A percentile compares a stretch with the other conserved stretches of the same genome.
phyloP scores from a whole-genome alignment of 1,140 invertebrate species.

The Atopsyche davidsoni region DNA sequence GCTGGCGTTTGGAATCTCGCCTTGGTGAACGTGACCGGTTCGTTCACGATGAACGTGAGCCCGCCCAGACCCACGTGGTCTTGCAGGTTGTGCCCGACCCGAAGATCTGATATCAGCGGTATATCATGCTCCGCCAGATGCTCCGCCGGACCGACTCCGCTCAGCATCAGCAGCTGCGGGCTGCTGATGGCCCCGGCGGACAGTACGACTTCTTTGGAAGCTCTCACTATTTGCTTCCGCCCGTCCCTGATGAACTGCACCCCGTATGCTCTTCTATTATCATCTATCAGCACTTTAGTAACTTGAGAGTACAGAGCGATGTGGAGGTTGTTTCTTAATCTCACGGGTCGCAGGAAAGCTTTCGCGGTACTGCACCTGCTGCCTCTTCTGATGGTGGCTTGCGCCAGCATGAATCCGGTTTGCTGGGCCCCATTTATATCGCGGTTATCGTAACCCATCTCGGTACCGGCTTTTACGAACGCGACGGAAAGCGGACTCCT shows the following conservation, averaged over 20 bases:
- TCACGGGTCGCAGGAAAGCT: constrained; percentile 77
- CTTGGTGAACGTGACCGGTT: constrained; percentile 72
- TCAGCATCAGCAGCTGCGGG: constrained; percentile 83
- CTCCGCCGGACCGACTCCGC: constrained; percentile 76
- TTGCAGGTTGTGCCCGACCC: constrained; percentile 78
- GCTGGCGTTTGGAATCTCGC: constrained; percentile 68
- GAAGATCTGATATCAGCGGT: constrained; percentile 64
- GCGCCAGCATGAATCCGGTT: constrained; percentile 79
- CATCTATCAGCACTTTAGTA: constrained; percentile 63
- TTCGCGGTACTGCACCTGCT: constrained; percentile 83
- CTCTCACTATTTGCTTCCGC: constrained; percentile 56
- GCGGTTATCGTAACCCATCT: constrained; percentile 72
- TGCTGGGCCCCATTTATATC: constrained; percentile 79
- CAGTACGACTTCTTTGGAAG: constrained; percentile 70
- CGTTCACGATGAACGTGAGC: constrained; percentile 72
- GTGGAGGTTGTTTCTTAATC: constrained; percentile 73
- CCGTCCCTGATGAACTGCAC: constrained; percentile 68
- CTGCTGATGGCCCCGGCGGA: constrained; percentile 76
- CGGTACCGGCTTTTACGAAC: constrained; percentile 73
- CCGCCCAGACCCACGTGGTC: constrained; percentile 80
- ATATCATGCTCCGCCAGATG: constrained; percentile 72
- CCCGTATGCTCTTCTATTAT: constrained; percentile 64
- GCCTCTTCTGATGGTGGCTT: constrained; percentile 79
- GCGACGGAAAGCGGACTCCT: constrained; percentile 70
- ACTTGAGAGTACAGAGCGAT: constrained; percentile 74